Percentiles rank a stretch among this genome's conserved stretches.
Conservation (phyloP, 2,113 vertebrate species). For the Cervus canadensis region DNA sequence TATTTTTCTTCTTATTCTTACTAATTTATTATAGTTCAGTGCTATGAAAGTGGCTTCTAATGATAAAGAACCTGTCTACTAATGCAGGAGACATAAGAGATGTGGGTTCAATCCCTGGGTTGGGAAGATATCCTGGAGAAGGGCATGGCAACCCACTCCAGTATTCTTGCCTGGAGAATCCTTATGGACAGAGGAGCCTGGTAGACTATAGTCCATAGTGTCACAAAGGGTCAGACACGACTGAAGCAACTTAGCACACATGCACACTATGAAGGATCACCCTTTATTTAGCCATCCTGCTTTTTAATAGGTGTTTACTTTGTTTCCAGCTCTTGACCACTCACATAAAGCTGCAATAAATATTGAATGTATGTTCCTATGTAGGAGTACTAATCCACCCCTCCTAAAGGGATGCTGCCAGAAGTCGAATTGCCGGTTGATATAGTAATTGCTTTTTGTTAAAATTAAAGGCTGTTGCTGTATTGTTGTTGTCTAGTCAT, state of each 20-base stretch:
- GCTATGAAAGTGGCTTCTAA: not conserved
- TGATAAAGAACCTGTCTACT: not conserved
- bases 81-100: not conserved
- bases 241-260: not conserved
- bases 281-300: not conserved
- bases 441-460: not conserved
- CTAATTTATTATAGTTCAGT: slow-evolving; percentile 9
- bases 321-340: slow-evolving; percentile 11
- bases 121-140: not conserved
- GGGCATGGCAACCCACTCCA: not conserved
- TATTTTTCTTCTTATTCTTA: not conserved
- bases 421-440: not conserved
- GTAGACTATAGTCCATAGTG: not conserved
- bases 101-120: not conserved
- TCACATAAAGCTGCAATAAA: not conserved
- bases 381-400: not conserved
- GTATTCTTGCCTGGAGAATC: not conserved
- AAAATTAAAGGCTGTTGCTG: not conserved
- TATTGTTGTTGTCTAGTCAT: not conserved
- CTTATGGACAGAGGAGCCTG: not conserved
- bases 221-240: not conserved
- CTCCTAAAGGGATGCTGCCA: not conserved
- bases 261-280: not conserved
- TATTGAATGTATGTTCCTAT: not conserved
- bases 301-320: not conserved